phyloP scores from a whole-genome alignment of 2,113 vertebrate genomes.

The Mirounga angustirostris region DNA sequence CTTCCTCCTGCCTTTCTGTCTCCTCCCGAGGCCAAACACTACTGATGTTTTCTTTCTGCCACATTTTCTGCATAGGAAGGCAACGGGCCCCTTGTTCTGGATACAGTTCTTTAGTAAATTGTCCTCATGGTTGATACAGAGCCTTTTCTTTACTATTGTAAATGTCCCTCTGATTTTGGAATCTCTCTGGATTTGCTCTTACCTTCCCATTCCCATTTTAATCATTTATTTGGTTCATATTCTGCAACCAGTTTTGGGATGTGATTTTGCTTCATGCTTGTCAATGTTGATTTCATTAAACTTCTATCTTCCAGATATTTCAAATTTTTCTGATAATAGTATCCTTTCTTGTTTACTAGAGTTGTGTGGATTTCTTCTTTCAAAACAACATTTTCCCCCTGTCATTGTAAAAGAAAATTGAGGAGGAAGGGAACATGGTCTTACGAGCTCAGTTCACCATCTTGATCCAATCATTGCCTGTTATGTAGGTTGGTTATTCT shows the following conservation, averaged over 20 bases:
- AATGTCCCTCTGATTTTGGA: neutral
- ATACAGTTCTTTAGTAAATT: conserved; percentile 18
- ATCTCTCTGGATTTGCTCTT: conserved; percentile 40
- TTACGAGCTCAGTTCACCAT: neutral
- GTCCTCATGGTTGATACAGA: neutral
- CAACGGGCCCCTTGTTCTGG: neutral
- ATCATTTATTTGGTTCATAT: neutral
- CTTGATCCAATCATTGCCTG: neutral
- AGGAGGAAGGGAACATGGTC: neutral
- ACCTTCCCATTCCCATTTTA: neutral
- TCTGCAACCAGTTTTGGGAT: neutral
- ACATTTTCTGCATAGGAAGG: neutral
- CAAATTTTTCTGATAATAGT: neutral
- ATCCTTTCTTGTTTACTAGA: neutral
- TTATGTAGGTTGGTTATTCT: neutral
- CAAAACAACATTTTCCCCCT: neutral
- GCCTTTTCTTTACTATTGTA: neutral
- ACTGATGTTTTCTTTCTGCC: neutral
- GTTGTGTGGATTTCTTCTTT: conserved; percentile 21
- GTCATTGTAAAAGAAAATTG: neutral
- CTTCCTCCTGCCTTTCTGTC: neutral
- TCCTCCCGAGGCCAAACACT: neutral
- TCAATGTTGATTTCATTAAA: conserved; percentile 45
- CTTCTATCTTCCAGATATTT: conserved; percentile 36
- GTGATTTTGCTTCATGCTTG: neutral